Conservation (phyloP, 2,888 invertebrate species). For the Ashinkailepas kermadecensis region DNA sequence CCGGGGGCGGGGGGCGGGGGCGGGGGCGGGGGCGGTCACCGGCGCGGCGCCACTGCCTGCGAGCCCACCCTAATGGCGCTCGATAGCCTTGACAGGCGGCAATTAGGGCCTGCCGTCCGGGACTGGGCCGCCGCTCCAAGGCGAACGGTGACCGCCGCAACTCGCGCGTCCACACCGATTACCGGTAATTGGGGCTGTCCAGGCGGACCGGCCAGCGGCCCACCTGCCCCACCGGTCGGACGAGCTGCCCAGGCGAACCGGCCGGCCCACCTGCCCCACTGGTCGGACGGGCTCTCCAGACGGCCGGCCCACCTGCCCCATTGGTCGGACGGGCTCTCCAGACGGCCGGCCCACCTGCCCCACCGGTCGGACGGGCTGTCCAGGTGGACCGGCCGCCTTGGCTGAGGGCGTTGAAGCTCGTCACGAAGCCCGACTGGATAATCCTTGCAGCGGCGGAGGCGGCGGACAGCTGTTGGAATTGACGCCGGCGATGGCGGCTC, state of each 20-base stretch:
- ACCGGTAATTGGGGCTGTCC: slow-evolving; percentile 1
- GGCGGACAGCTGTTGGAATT: too few relatives aligned
- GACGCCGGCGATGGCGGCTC: too few relatives aligned
- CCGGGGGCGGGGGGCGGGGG: not conserved
- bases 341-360: too few relatives aligned
- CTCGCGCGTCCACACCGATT: not conserved
- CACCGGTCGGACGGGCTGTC: too few relatives aligned
- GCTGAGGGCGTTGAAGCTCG: too few relatives aligned
- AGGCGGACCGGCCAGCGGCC: not conserved
- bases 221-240: not conserved
- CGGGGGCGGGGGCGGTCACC: not conserved
- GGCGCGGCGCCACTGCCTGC: not conserved
- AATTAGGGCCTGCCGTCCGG: not conserved
- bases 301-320: not conserved
- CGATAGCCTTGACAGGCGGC: slow-evolving; percentile 17
- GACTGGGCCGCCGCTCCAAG: not conserved
- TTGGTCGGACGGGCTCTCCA: not conserved
- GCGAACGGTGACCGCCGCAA: not conserved
- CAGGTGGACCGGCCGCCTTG: not conserved
- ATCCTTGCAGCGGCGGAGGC: too few relatives aligned
- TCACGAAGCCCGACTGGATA: too few relatives aligned
- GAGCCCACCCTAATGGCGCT: slow-evolving; percentile 5
- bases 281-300: not conserved
- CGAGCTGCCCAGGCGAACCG: not conserved
- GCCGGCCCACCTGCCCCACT: not conserved